Conservation (phyloP, 2,888 invertebrate species). For the Eupelmus urozonus region DNA sequence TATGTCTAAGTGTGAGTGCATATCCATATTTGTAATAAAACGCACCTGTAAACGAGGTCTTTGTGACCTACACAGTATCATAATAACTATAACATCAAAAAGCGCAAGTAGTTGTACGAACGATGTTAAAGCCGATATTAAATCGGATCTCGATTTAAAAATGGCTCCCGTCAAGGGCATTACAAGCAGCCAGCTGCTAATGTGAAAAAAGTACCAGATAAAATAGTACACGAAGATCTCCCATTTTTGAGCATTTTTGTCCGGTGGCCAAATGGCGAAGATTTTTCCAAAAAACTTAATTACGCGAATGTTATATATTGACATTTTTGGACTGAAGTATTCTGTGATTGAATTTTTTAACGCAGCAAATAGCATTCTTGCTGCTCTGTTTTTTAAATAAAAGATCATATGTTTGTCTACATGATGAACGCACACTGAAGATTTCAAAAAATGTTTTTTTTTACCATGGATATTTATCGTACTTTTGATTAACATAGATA, state of each 20-base stretch:
- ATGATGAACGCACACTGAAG: no score
- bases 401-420: no score
- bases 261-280: background rate
- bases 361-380: no score
- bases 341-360: no score
- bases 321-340: no score
- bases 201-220: background rate
- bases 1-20: background rate
- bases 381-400: no score
- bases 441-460: no score
- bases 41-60: background rate
- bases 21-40: background rate
- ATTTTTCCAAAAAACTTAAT: background rate
- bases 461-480: no score
- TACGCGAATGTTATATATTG: no score
- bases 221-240: background rate
- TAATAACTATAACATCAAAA: background rate
- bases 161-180: background rate
- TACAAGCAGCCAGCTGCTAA: background rate
- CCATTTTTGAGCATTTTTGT: background rate
- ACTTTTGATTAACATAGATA: no score
- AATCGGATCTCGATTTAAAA: background rate
- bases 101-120: background rate
- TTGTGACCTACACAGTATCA: background rate
- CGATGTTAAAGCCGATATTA: background rate